Percentiles rank a stretch among this genome's conserved stretches.
Evolutionary conservation across 2,113 vertebrate genomes (phyloP).

Genomic region (Ailurus styani): DNA sequence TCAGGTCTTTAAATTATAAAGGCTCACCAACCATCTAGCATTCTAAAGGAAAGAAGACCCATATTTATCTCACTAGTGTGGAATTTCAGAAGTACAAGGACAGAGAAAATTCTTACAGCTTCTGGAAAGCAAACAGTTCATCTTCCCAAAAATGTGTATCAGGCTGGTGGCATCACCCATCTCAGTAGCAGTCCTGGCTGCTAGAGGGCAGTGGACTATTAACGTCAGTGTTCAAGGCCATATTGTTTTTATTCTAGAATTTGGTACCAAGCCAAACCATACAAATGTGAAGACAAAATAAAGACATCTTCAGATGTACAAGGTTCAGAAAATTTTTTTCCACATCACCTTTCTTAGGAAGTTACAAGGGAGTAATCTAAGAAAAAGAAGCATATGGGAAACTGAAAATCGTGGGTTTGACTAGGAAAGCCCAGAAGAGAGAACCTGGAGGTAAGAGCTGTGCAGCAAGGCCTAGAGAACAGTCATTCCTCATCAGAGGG

Average conservation of each 20-base stretch:
- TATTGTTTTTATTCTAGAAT: conserved; percentile 47
- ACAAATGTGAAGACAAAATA: conserved; percentile 48
- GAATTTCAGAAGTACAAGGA: conserved; percentile 42
- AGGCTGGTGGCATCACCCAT: background rate
- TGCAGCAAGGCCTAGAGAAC: background rate
- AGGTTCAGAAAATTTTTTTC: conserved; percentile 32
- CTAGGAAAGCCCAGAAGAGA: background rate
- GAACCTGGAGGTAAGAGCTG: background rate
- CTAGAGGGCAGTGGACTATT: background rate
- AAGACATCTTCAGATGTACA: background rate
- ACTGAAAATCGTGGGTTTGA: background rate
- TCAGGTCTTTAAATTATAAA: conserved; percentile 28
- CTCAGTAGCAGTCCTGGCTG: background rate
- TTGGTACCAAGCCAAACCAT: conserved; percentile 35
- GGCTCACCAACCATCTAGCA: background rate
- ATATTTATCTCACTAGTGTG: background rate
- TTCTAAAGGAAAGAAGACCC: conserved; percentile 34
- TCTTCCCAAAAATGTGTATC: background rate
- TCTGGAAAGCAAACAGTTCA: conserved; percentile 4
- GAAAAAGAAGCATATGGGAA: background rate
- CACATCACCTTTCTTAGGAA: conserved; percentile 15
- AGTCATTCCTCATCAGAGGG: background rate
- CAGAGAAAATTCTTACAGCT: conserved; percentile 8
- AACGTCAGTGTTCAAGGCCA: background rate
- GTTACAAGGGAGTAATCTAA: conserved; percentile 9